Evolutionary conservation across 2,113 vertebrate genomes (phyloP).

Genomic region (Lepisosteus oculatus): DNA sequence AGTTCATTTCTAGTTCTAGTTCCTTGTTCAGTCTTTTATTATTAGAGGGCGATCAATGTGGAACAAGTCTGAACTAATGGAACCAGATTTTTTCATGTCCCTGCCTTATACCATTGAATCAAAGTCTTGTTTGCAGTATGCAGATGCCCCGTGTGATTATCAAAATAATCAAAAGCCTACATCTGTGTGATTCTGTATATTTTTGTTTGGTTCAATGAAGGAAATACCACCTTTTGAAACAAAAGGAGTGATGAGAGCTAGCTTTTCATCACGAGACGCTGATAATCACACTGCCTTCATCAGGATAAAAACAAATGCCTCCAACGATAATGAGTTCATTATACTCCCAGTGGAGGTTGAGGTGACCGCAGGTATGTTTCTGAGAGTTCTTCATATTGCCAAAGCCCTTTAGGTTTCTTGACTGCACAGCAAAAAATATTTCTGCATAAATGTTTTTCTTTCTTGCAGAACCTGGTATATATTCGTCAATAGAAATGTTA

Average conservation of each 20-base stretch:
- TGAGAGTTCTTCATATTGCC: background rate
- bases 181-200: background rate
- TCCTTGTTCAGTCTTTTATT: no score
- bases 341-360: constrained; percentile 97
- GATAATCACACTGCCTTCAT: constrained; percentile 99
- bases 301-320: constrained; percentile 94
- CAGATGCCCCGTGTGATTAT: no score
- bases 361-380: constrained; percentile 84
- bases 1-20: no score
- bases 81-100: no score
- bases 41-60: no score
- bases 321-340: constrained; percentile 88
- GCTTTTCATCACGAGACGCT: constrained; percentile 93
- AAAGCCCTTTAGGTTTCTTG: no score
- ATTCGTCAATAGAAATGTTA: constrained; percentile 90
- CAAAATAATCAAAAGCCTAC: no score
- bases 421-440: no score
- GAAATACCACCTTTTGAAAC: constrained; percentile 98
- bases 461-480: constrained; percentile 71
- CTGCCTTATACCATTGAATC: background rate
- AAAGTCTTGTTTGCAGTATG: no score
- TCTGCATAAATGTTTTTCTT: constrained; percentile 11
- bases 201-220: constrained; percentile 50
- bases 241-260: constrained; percentile 98
- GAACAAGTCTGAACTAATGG: no score